phyloP scores from a whole-genome alignment of 2,113 vertebrate genomes.

The Alethe diademata region DNA sequence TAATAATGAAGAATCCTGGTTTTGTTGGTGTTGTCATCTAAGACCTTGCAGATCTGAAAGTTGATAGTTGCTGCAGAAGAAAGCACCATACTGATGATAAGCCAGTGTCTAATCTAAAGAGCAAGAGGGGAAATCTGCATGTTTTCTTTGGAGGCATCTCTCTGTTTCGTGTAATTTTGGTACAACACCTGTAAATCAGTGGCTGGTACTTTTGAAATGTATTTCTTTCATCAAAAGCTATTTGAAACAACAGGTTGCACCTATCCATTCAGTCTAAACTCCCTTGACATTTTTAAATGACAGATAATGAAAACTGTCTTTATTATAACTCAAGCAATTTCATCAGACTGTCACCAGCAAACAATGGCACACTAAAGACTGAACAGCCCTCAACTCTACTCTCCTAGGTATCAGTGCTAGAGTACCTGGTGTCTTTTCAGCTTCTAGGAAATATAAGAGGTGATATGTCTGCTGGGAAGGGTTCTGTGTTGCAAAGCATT shows the following conservation, averaged over 20 bases:
- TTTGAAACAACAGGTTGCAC: constrained; percentile 57
- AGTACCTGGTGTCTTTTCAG: not conserved
- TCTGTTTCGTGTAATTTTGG: constrained; percentile 48
- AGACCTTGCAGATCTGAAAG: not conserved
- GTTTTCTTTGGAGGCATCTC: constrained; percentile 33
- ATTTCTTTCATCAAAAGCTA: constrained; percentile 43
- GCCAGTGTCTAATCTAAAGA: not conserved
- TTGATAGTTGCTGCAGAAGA: not conserved
- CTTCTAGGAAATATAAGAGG: not conserved
- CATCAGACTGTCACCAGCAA: constrained; percentile 59
- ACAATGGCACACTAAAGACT: constrained; percentile 54
- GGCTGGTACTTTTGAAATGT: constrained; percentile 38
- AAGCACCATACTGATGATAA: not conserved
- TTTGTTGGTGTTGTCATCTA: not conserved
- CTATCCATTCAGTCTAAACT: constrained; percentile 49
- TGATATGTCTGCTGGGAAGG: not conserved
- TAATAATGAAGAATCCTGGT: not conserved
- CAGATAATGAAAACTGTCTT: constrained; percentile 65
- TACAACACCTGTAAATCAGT: constrained; percentile 36
- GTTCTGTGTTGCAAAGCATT: not conserved
- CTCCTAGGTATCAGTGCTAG: not conserved
- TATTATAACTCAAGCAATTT: constrained; percentile 56
- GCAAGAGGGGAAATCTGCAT: not conserved
- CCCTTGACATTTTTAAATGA: constrained; percentile 59
- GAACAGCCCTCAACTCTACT: constrained; percentile 1